phyloP scores from a whole-genome alignment of 2,888 invertebrate species.

The Agrenia bidenticulata region DNA sequence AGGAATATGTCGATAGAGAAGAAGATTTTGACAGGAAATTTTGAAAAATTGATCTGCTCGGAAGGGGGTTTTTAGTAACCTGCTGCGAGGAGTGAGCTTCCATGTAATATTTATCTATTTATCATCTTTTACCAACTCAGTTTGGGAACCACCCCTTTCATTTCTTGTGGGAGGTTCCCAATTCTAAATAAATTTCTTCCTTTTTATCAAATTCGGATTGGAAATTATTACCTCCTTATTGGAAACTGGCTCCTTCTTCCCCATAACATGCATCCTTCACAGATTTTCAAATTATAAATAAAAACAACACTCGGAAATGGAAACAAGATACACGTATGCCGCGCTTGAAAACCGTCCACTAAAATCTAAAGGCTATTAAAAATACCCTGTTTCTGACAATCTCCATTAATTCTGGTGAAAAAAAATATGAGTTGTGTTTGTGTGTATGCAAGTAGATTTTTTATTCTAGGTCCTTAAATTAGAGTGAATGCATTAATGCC shows the following conservation, averaged over 20 bases:
- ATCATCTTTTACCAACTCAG: slow-evolving; percentile 51
- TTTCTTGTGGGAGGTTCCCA: slow-evolving; percentile 43
- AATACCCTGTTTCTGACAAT: slow-evolving; percentile 5
- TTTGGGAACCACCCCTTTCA: slow-evolving; percentile 45
- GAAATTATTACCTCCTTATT: slow-evolving; percentile 26
- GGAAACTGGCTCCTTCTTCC: slow-evolving; percentile 17
- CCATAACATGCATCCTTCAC: background rate
- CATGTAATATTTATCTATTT: slow-evolving; percentile 53
- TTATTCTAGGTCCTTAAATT: slow-evolving; percentile 6
- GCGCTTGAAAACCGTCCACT: too few relatives aligned
- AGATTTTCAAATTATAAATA: too few relatives aligned
- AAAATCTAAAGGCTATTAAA: background rate
- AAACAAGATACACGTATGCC: too few relatives aligned
- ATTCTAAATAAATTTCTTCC: slow-evolving; percentile 49
- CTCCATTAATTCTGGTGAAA: slow-evolving; percentile 16
- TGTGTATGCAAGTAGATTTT: slow-evolving; percentile 1
- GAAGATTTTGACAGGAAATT: slow-evolving; percentile 36
- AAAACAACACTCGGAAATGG: too few relatives aligned
- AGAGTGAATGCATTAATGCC: slow-evolving; percentile 20
- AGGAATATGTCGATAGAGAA: slow-evolving; percentile 39
- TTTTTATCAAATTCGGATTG: slow-evolving; percentile 33
- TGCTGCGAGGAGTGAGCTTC: slow-evolving; percentile 53
- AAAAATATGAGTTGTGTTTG: slow-evolving; percentile 2
- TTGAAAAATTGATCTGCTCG: slow-evolving; percentile 53
- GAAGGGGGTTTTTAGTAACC: slow-evolving; percentile 53